Evolutionary conservation across 2,113 vertebrate species (phyloP), one percentile per base, ranked within the genome.

Genomic region (Holacanthus passer): DNA sequence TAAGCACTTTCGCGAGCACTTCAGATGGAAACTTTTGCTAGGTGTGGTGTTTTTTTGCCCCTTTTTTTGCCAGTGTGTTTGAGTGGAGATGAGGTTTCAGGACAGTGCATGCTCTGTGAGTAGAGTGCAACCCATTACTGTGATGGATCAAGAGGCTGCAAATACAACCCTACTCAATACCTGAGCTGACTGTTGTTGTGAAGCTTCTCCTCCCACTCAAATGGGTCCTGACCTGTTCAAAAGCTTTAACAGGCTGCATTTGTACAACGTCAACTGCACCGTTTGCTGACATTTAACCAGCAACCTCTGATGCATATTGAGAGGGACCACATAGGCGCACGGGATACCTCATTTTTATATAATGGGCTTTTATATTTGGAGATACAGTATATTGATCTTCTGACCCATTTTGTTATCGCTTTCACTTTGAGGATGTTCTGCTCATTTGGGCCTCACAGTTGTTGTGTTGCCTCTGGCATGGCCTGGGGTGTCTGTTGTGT

Each of bases 211-310:
- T 3, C 78, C 85, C 52, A 76, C 70, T 78, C 67, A 47, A 24
- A 88, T 73, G 55, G 32, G 85, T 76, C 74, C 73, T 32, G 87
- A 87, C 78, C 63, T 73, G 67, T 75, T 90, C 43, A 53, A 32
- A 79, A 63, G 64, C 67, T 70, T 39, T 12, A 77, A 32, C 43
- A 13, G 14, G 63, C 77, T 70, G 24, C 17, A 6, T 85, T 86
- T 87, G n/a, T 47, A 55, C 59, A 53, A 48, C 48, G 81, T 82
- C 72, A 82, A 24, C 41, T 7, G 0, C 56, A 53, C n/a, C 12
- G 14, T 50, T 65, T 56, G 65, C 45, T 72, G 63, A 71, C 58
- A 19, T 87, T 73, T 58, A 81, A 70, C 74, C 64, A 31, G 50
- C 59, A 22, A 43, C 71, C 55, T 77, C 29, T 53, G 31, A 53